Evolutionary conservation across 2,113 vertebrate species (phyloP), one percentile per base, ranked within the genome.

Genomic region (Petaurus breviceps): DNA sequence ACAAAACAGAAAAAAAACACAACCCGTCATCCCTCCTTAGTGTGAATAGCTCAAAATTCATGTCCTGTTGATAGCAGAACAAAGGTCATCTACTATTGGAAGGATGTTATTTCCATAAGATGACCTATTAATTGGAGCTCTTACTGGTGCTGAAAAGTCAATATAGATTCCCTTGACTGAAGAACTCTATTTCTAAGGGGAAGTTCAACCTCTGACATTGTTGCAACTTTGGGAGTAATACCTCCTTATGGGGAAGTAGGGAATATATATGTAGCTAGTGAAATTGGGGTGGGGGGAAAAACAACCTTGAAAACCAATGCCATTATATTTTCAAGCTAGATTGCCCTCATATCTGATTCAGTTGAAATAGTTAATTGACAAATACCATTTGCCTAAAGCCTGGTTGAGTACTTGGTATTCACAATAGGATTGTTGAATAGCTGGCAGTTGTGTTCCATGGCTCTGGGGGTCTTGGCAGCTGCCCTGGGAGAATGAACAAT

Each of bases 201-300:
- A 51, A 93, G 93, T 8, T 96, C 51, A 28, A 24, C 90, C 95
- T 94, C 43, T 94, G 22, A 94, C 54, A 92, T 68, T 90, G 93
- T 49, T 92, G n/a, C 92, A 91, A 11, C 47, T 50, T 61, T 89
- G 19, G 50, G 52, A 94, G 77, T 92, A 92, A 16, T 37, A 10
- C 28, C 24, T 8, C 28, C 2, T 93, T 95, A 92, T 91, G 28
- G 95, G 51, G 31, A 93, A 19, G 49, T 92, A 90, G 57, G 16
- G 43, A 19, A 93, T 93, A 28, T 90, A 25, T 84, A 22, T 94
- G 11, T 94, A 84, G 92, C 14, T 54, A 92, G 47, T 55, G 19
- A 84, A 89, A 84, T 49, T 49, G 47, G 19, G 68, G 68, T 26
- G 53, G 22, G 53, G 22, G 22, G 24, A 31, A 57, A 57, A 16